Base-by-base conservation (phyloP, 1,140 invertebrate genomes). In the Amyelois transitella region DNA sequence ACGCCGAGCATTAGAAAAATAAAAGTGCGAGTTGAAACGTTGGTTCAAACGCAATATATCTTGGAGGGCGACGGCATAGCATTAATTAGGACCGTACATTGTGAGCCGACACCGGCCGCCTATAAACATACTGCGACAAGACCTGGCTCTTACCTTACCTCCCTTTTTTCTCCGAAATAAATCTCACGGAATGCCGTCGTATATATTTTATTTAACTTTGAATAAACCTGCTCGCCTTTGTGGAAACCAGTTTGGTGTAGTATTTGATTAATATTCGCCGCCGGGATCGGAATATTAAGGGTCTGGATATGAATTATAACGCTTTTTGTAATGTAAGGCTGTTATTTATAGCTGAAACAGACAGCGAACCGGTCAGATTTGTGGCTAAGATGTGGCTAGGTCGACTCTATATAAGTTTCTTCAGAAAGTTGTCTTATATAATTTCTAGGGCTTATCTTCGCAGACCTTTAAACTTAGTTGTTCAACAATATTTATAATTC, bases 171-270 rank as follows among this genome's bases (percentile, higher is more conserved):
- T 79, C 66, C 72, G 73, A 85, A 81, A 87, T 87, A 87, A 87
- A 87, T 87, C 84, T 86, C 76, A 81, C 73, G 66, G 74, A 80
- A 84, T 79, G 77, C 68, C 70, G 66, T 67, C 64, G 67, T 73
- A 86, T 86, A 84, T 87, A 87, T 84, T 87, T 84, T 87, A 81
- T 87, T 86, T 83, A 81, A 85, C 77, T 64, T 56, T 56, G 59
- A 58, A 58, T 32, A 47, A 43, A 52, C 51, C 58, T 48, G 61
- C 59, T 64, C 58, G 64, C 69, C 67, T 85, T 83, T 83, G 77
- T 83, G 76, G 64, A 72, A 86, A 87, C 84, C 73, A 62, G 84
- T 86, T 84, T 66, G 60, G 72, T 59, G 62, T 57, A 68, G 65
- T 57, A 57, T 79, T 83, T 86, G 82, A 86, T 86, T 84, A 86